These are phyloP conservation scores for Sesamia inferens DNA, from an alignment of 2,888 invertebrate species.

Conservation along the genomic window DNA sequence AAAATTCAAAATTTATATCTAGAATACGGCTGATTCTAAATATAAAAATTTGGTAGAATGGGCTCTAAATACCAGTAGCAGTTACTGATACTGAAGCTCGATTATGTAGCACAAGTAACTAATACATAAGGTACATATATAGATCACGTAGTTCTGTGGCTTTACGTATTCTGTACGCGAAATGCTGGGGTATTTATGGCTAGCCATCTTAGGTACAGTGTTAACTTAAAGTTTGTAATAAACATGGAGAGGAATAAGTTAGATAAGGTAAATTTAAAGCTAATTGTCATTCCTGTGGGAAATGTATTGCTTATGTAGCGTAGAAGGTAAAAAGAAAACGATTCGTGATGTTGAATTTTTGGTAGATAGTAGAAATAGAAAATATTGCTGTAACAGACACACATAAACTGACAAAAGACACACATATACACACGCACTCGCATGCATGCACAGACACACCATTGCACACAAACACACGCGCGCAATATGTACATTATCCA, in stretches of 20 bases:
- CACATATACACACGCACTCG: no score
- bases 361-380: not conserved
- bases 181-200: constrained; percentile 54
- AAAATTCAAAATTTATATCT: no score
- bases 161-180: constrained; percentile 56
- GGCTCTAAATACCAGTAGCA: constrained; percentile 9
- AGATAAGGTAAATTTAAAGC: constrained; percentile 3
- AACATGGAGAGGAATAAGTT: constrained; percentile 28
- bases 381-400: not conserved
- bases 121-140: constrained; percentile 42
- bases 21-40: no score
- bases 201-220: constrained; percentile 44
- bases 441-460: no score
- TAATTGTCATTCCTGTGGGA: constrained; percentile 1
- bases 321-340: not conserved
- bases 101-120: constrained; percentile 40
- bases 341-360: not conserved
- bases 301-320: not conserved
- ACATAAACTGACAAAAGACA: no score
- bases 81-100: not conserved
- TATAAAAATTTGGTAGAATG: no score
- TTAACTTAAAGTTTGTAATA: constrained; percentile 29
- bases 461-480: no score
- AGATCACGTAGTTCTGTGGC: constrained; percentile 48
- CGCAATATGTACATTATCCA: not conserved